Conservation (phyloP, 2,888 invertebrate genomes). For the Parnassius apollo region DNA sequence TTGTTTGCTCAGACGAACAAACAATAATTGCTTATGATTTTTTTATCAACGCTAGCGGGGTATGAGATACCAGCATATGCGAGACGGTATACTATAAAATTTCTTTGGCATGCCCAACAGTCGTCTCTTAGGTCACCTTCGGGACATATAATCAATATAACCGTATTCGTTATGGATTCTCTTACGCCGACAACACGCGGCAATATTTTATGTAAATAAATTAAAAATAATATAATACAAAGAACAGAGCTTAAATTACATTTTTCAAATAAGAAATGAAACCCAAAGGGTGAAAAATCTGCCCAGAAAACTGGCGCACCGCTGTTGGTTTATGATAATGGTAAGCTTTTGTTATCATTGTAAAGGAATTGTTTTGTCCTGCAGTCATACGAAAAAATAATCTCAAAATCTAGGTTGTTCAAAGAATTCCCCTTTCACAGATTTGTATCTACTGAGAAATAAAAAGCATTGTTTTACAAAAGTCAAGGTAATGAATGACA, state of each 20-base stretch:
- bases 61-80: too few relatives aligned
- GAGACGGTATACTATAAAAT: too few relatives aligned
- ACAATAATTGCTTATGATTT: too few relatives aligned
- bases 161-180: too few relatives aligned
- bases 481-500: constrained; percentile 1
- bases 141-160: too few relatives aligned
- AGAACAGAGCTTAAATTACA: too few relatives aligned
- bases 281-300: neutral
- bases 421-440: constrained; percentile 24
- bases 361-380: constrained; percentile 25
- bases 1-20: too few relatives aligned
- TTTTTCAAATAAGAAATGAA: neutral
- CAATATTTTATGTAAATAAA: neutral
- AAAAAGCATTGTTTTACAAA: constrained; percentile 23
- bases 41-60: too few relatives aligned
- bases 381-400: constrained; percentile 27
- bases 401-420: constrained; percentile 25
- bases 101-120: too few relatives aligned
- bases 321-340: constrained; percentile 22
- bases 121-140: too few relatives aligned
- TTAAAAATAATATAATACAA: neutral
- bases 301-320: constrained; percentile 7
- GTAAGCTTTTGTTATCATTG: constrained; percentile 23
- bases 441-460: constrained; percentile 26
- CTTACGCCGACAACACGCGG: too few relatives aligned